Evolutionary conservation across 2,797 vertebrate species (phyloP).

Genomic region (Pantherophis vulpinus): DNA sequence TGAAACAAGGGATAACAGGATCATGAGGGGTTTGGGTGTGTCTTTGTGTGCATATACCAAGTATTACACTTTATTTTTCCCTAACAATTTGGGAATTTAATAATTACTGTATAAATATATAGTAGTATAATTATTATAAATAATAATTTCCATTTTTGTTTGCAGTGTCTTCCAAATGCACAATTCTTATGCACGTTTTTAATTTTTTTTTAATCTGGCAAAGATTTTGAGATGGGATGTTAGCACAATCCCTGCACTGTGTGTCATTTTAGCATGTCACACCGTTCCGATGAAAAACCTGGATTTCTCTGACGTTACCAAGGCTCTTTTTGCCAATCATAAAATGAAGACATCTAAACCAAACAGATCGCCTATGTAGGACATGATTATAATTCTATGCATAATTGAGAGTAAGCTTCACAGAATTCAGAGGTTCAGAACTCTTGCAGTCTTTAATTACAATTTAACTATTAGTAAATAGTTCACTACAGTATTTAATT

Average conservation of each 20-base stretch:
- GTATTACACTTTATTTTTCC: neutral
- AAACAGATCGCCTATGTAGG: neutral
- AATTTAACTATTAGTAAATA: neutral
- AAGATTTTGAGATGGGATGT: neutral
- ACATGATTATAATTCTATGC: neutral
- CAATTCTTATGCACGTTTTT: neutral
- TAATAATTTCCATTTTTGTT: neutral
- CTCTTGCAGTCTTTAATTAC: neutral
- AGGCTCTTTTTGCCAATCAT: neutral
- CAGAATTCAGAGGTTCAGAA: neutral
- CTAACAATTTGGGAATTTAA: neutral
- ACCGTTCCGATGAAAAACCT: neutral
- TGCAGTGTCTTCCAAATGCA: neutral
- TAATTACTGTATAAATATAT: neutral
- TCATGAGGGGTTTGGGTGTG: too few relatives aligned
- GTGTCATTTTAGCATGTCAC: neutral
- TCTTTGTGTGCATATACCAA: neutral
- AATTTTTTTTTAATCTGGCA: neutral
- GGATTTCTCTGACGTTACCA: neutral
- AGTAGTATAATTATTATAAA: too few relatives aligned
- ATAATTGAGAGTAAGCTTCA: neutral
- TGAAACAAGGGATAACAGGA: too few relatives aligned
- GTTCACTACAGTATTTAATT: neutral
- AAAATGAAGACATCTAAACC: neutral
- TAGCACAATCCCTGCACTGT: neutral